Evolutionary conservation across 2,797 vertebrate genomes (phyloP), one percentile per base, ranked within the genome.

Genomic region (Pogoniulus pusillus): DNA sequence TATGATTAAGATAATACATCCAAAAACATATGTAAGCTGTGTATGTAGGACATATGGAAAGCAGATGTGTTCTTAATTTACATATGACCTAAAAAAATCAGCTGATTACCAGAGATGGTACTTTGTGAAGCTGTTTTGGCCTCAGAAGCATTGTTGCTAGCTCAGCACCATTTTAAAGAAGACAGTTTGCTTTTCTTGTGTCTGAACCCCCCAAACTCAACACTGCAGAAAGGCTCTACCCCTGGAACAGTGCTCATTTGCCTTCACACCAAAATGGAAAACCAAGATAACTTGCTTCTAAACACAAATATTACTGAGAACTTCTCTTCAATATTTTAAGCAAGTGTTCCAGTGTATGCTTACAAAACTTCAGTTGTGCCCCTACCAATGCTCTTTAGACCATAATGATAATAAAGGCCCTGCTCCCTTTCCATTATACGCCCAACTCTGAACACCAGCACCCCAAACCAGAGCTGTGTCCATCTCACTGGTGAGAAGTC

Each of bases 1-100:
- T 98, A 98, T 97, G 98, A 98, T 98, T 98, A 98, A 98, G 97
- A 98, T 98, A 98, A 97, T 98, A 98, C 98, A 97, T 98, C 98
- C 97, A 97, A 97, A 93, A 97, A 98, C 98, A 98, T 97, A 97
- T 98, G 98, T 98, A 97, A 95, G 97, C 85, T 92, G 95, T 97
- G 97, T 97, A 96, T 96, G 96, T 76, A 54, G 91, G 87, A 97
- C 98, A 99, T 98, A 98, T 99, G 98, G 96, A 92, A 94, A 97
- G 90, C 99, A 99, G 98, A 99, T 99, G 98, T 98, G 96, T 92
- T 96, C 97, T 97, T 93, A 37, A 79, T 96, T 96, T 94, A 90
- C 94, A 96, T 96, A 96, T 95, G 97, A 97, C 96, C 95, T 84
- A 96, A 93, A 92, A 81, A 89, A 94, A 96, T 95, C 93, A 95